Percentiles rank a stretch among this genome's conserved stretches.
phyloP scores from a whole-genome alignment of 2,797 vertebrate species.

The Helicolenus hilgendorfi region DNA sequence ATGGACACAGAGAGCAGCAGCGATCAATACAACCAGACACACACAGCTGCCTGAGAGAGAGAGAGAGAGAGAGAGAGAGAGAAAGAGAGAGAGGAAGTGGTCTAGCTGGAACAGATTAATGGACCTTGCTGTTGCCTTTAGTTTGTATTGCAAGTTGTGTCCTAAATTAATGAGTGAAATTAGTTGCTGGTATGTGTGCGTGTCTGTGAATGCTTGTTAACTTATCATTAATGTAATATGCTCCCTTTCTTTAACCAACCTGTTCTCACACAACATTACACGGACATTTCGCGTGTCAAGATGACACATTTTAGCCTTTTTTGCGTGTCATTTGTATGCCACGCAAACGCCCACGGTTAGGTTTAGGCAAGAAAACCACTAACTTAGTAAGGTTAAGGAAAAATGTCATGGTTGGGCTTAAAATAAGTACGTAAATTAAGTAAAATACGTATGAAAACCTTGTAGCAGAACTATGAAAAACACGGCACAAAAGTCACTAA shows the following conservation, averaged over 20 bases:
- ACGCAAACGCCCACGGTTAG: too few relatives aligned
- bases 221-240: neutral
- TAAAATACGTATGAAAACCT: too few relatives aligned
- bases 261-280: too few relatives aligned
- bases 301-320: too few relatives aligned
- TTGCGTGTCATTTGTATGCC: too few relatives aligned
- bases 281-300: too few relatives aligned
- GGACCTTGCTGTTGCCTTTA: constrained; percentile 57
- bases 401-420: too few relatives aligned
- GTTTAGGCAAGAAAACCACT: too few relatives aligned
- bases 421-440: too few relatives aligned
- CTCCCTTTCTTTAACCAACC: neutral
- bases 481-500: too few relatives aligned
- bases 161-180: constrained; percentile 6
- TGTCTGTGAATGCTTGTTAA: neutral
- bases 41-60: constrained; percentile 75
- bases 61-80: constrained; percentile 21
- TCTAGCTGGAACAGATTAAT: constrained; percentile 67
- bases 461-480: too few relatives aligned
- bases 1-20: constrained; percentile 86
- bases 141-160: constrained; percentile 50
- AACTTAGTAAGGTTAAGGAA: too few relatives aligned
- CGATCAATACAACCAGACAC: constrained; percentile 86
- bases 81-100: constrained; percentile 25
- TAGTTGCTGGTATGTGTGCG: neutral